Base-by-base conservation (phyloP, 2,888 invertebrate genomes). In the Eudemis profundana region DNA sequence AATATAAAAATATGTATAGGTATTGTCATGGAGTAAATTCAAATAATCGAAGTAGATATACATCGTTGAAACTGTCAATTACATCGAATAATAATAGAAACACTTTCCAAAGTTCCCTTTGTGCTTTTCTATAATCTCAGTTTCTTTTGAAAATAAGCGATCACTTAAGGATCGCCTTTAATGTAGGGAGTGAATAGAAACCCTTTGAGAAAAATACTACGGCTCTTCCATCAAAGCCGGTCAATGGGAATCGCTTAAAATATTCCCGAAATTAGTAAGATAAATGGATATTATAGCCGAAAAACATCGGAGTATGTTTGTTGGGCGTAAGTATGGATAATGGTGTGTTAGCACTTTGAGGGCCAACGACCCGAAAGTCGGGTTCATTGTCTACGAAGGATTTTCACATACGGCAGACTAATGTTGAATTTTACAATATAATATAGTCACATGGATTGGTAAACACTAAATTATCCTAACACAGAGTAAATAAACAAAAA, bases 81-180 rank as follows among this genome's bases (percentile, higher is more conserved):
- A 17, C 27, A 15, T n/a, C 40, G 12, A 17, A 17, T 54, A 23
- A 17, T 23, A 42, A 42, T 10, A 42, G 17, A 42, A 21, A n/a
- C 40, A 27, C 44, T 44, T 33, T 42, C 44, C 42, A 36, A 51
- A 42, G 15, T 23, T 36, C 19, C 8, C 23, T 53, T 54, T 53
- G 53, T 23, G 23, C 33, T 61, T 53, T 53, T 17, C 12, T 12
- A 33, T 19, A 38, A 53, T 36, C 15, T 61, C 53, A 17, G 23
- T 3, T 33, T 27, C 44, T 61, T 53, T 46, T 44, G 44, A 33
- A 56, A 33, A 54, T 53, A 47, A 38, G 15, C 61, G 61, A 61
- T 61, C 61, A 54, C 61, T 61, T 61, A 61, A 51, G 51, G 17
- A 15, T 27, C 12, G 33, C 46, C 53, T 61, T 61, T 53, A 54